Conservation (phyloP, 1,140 invertebrate genomes). For the Babylonia areolata region DNA sequence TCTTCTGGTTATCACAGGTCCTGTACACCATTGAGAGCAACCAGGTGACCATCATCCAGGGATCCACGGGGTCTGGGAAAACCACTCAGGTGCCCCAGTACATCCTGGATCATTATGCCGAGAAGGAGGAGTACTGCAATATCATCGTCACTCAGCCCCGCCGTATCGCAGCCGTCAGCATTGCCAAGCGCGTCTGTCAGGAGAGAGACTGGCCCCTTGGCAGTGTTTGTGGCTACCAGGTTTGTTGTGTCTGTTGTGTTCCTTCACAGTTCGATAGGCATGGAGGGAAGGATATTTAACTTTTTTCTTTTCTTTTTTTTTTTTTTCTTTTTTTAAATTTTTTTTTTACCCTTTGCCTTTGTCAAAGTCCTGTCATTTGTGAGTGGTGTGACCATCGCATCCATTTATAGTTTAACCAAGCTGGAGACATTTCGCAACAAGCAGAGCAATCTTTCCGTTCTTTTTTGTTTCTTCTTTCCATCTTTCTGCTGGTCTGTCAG, state of each 20-base stretch:
- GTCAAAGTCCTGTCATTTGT: too few relatives aligned
- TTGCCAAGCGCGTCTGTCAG: conserved; percentile 71
- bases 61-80: conserved; percentile 73
- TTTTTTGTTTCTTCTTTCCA: too few relatives aligned
- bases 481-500: too few relatives aligned
- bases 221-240: conserved; percentile 74
- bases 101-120: conserved; percentile 73
- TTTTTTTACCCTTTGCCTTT: too few relatives aligned
- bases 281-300: too few relatives aligned
- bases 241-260: conserved; percentile 39
- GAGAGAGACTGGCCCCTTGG: conserved; percentile 72
- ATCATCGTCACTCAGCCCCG: conserved; percentile 76
- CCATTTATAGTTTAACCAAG: too few relatives aligned
- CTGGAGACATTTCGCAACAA: too few relatives aligned
- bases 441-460: too few relatives aligned
- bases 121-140: conserved; percentile 70
- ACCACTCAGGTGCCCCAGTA: conserved; percentile 76
- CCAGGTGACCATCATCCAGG: conserved; percentile 73
- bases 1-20: conserved; percentile 72
- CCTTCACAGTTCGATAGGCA: too few relatives aligned
- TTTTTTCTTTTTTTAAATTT: too few relatives aligned
- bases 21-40: conserved; percentile 70
- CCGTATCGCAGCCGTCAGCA: conserved; percentile 74
- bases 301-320: too few relatives aligned
- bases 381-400: too few relatives aligned